Base-by-base conservation (phyloP, 2,113 vertebrate species). In the Ovis canadensis region DNA sequence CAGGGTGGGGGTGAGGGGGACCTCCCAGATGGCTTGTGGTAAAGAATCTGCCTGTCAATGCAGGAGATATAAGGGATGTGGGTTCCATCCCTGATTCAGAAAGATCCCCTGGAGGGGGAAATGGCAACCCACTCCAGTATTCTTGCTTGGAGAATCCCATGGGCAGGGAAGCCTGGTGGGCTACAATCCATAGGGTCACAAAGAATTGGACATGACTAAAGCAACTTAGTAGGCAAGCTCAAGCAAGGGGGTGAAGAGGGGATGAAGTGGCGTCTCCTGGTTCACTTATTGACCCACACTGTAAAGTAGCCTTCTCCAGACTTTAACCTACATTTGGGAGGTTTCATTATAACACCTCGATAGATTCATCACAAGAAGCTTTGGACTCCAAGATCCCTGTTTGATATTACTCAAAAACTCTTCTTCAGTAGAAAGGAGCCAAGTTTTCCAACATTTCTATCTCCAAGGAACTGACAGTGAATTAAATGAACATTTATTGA, bases 391-490 rank as follows among this genome's bases (percentile, higher is more conserved):
- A 43, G 21, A n/a, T 13, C 27, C 10, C 29, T n/a, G 2, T 77
- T 78, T 84, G 86, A 40, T 57, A 57, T 33, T 43, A 36, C 40
- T 90, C 43, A 31, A 48, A 88, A 77, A 25, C 15, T 60, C 59
- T 74, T 89, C 43, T 52, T 13, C 33, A 60, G 52, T 57, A 90
- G 87, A 91, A 89, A 90, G 15, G 3, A 83, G 25, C 31, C 23
- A 80, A 59, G 45, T 59, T 93, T 96, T 91, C 55, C 60, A 86
- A 45, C 14, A 78, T 60, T 81, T 91, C 60, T 82, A 6, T 91
- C 40, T 86, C 50, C 48, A 87, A 45, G 67, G 25, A 91, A 52
- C n/a, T 50, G 84, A 60, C 7, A 57, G 7, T 54, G n/a, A 87
- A 15, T 62, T 36, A 25, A 33, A 91, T 55, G 59, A 95, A 52